Conservation (phyloP, 2,113 vertebrate species). For the Tursiops truncatus region DNA sequence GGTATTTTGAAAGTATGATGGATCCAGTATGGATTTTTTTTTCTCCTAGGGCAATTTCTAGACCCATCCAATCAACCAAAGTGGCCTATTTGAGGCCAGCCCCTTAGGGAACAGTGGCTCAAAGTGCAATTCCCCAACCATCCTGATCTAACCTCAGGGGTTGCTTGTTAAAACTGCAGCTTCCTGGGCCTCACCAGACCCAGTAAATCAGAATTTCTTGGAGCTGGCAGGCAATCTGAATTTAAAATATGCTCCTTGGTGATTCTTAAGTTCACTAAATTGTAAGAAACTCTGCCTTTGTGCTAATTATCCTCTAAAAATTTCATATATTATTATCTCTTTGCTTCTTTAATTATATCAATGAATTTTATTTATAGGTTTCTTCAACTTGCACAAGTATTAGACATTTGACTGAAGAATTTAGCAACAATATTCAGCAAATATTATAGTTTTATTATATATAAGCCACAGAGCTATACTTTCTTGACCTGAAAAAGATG, state of each 20-base stretch:
- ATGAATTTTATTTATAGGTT: constrained; percentile 25
- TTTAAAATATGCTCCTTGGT: not conserved
- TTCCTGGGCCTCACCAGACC: not conserved
- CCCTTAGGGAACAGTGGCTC: not conserved
- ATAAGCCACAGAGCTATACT: not conserved
- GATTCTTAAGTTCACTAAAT: not conserved
- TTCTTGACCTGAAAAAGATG: constrained; percentile 8
- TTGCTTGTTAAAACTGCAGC: not conserved
- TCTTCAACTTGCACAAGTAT: not conserved
- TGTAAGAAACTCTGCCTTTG: not conserved
- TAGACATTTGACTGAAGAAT: not conserved
- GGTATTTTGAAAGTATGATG: not conserved
- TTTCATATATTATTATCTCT: not conserved
- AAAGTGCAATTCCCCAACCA: not conserved
- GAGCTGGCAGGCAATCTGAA: not conserved
- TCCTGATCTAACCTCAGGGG: not conserved
- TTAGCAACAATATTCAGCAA: not conserved
- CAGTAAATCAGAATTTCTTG: not conserved
- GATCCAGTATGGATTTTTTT: not conserved
- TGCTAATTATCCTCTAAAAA: constrained; percentile 6
- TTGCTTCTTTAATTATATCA: not conserved
- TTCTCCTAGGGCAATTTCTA: not conserved
- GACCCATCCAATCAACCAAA: not conserved
- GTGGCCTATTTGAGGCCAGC: not conserved
- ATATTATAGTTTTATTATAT: not conserved